Evolutionary conservation across 2,888 invertebrate genomes (phyloP).

Genomic region (Busseola fusca): DNA sequence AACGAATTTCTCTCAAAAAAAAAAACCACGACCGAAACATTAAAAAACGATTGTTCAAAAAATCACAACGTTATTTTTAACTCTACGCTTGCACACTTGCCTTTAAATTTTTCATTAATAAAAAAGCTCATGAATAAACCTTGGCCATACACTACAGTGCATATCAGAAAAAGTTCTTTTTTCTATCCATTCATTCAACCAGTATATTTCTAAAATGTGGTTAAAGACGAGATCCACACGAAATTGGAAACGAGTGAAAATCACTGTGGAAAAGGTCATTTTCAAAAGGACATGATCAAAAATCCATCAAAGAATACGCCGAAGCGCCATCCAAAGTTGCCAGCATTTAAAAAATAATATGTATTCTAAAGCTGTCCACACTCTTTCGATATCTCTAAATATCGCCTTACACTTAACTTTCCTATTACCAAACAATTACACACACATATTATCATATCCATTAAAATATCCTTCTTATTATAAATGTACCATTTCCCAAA

Average conservation of each 20-base stretch:
- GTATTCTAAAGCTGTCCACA: constrained; percentile 6
- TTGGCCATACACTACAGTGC: constrained; percentile 59
- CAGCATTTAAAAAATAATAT: constrained; percentile 10
- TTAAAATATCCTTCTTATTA: constrained; percentile 49
- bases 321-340: too few relatives aligned
- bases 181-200: not conserved
- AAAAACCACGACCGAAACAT: constrained; percentile 74
- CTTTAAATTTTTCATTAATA: constrained; percentile 51
- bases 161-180: not conserved
- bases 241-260: constrained; percentile 14
- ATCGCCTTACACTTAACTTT: constrained; percentile 32
- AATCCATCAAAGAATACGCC: too few relatives aligned
- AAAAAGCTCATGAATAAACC: constrained; percentile 42
- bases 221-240: constrained; percentile 33
- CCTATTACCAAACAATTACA: constrained; percentile 37
- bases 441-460: constrained; percentile 21
- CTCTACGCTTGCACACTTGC: constrained; percentile 72
- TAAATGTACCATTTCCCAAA: constrained; percentile 23
- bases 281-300: too few relatives aligned
- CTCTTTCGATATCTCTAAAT: constrained; percentile 1
- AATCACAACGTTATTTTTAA: constrained; percentile 67
- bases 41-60: constrained; percentile 57
- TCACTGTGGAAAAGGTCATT: constrained; percentile 9
- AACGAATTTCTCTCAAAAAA: constrained; percentile 25
- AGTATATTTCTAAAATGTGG: constrained; percentile 14